These are phyloP conservation scores for Salpingus planirostris DNA, from an alignment of 2,888 invertebrate genomes.

Conservation along the genomic window DNA sequence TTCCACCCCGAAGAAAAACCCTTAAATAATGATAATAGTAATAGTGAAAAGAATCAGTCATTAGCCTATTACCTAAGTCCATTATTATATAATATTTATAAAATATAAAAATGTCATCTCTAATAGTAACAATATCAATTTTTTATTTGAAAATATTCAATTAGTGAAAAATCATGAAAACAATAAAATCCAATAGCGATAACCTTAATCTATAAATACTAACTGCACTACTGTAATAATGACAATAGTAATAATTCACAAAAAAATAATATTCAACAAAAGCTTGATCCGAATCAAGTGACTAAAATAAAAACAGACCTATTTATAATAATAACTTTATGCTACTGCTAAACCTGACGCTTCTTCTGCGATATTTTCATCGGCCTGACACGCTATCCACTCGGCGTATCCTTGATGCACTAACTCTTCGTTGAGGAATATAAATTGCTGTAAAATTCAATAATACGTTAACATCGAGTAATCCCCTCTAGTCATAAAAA, in stretches of 20 bases:
- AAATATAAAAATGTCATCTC: not conserved
- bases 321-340: not conserved
- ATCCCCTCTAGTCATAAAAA: not conserved
- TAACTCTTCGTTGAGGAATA: conserved; percentile 80
- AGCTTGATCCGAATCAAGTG: conserved; percentile 26
- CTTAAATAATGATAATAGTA: too few relatives aligned
- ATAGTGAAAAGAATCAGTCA: too few relatives aligned
- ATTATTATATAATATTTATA: too few relatives aligned
- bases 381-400: conserved; percentile 46
- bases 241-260: conserved; percentile 9
- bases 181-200: too few relatives aligned
- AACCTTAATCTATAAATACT: too few relatives aligned
- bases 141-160: too few relatives aligned
- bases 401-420: conserved; percentile 76
- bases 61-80: too few relatives aligned
- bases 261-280: conserved; percentile 17
- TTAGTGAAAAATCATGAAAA: too few relatives aligned
- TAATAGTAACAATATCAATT: conserved; percentile 1
- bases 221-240: conserved; percentile 10
- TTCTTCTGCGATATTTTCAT: conserved; percentile 13
- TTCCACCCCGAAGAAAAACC: too few relatives aligned
- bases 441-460: conserved; percentile 57
- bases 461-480: conserved; percentile 24
- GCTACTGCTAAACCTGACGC: conserved; percentile 7
- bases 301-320: conserved; percentile 21